These are phyloP conservation scores for Dasypus novemcinctus DNA, from an alignment of 2,113 vertebrate species.

Conservation along the genomic window DNA sequence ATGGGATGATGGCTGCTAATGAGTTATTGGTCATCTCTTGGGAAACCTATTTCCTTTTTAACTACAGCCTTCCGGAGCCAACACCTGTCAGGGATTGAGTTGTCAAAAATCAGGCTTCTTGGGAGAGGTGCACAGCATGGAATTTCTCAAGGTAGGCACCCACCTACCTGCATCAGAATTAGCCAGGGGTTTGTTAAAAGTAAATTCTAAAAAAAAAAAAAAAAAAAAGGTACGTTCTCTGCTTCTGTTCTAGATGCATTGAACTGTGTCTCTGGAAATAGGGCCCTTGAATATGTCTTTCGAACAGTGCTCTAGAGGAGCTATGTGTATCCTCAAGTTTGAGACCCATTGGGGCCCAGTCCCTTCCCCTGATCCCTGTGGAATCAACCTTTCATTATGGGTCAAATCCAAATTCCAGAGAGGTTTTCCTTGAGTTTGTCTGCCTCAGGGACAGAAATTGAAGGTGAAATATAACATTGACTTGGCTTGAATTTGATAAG, in stretches of 20 bases:
- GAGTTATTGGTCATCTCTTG: neutral
- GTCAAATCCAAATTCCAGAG: neutral
- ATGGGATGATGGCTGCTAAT: neutral
- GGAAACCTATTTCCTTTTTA: slow-evolving; percentile 2
- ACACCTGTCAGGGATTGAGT: neutral
- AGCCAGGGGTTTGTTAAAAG: neutral
- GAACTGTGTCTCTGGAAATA: neutral
- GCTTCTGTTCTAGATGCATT: neutral
- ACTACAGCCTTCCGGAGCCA: neutral
- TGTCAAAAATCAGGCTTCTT: neutral
- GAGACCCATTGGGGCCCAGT: neutral
- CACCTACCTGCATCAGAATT: neutral
- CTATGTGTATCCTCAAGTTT: neutral
- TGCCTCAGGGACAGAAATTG: neutral
- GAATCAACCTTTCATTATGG: neutral
- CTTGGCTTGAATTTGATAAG: neutral
- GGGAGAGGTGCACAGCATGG: neutral
- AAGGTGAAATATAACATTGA: neutral
- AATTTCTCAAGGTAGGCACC: neutral
- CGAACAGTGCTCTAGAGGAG: neutral
- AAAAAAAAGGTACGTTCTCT: neutral
- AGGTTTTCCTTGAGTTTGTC: neutral
- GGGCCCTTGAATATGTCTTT: neutral
- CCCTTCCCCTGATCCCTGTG: neutral
- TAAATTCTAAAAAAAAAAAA: neutral